These are phyloP conservation scores for Gracilinanus agilis DNA, from an alignment of 2,113 vertebrate genomes.

Conservation along the genomic window DNA sequence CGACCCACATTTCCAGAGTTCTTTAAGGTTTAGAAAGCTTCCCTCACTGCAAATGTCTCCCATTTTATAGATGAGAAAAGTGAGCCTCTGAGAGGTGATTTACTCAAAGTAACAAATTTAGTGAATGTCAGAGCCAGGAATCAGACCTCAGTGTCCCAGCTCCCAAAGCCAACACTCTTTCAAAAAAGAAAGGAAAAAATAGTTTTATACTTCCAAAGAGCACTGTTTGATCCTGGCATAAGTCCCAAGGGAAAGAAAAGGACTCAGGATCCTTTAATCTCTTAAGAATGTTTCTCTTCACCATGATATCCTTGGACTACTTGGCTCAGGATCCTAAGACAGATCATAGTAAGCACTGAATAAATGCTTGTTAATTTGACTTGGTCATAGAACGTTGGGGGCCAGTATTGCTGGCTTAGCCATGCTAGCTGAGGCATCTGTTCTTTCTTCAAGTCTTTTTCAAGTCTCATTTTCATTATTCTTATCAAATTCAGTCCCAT, in stretches of 20 bases:
- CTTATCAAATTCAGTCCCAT: slow-evolving; percentile 15
- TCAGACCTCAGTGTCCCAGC: not conserved
- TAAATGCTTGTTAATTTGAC: not conserved
- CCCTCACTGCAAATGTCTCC: not conserved
- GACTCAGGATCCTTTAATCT: slow-evolving; percentile 41
- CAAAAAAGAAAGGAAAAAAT: slow-evolving; percentile 18
- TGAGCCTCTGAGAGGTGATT: not conserved
- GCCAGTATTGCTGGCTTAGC: slow-evolving; percentile 1
- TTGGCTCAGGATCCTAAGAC: not conserved
- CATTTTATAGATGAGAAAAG: not conserved
- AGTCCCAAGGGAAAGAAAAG: slow-evolving; percentile 38
- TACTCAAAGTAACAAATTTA: slow-evolving; percentile 5
- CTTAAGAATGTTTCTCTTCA: slow-evolving; percentile 48
- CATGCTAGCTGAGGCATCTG: slow-evolving; percentile 11
- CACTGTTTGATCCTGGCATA: not conserved
- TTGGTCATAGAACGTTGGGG: not conserved
- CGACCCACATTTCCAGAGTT: not conserved
- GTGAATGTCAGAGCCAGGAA: slow-evolving; percentile 12
- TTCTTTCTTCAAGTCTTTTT: not conserved
- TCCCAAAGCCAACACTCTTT: not conserved
- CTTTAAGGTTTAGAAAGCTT: not conserved
- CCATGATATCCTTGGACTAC: slow-evolving; percentile 10
- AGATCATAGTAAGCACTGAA: not conserved
- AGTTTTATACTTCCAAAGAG: not conserved
- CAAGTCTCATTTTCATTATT: not conserved